A percentile compares a stretch with the other conserved stretches of the same genome.
These are phyloP conservation scores for Brachyptera risi DNA, from an alignment of 2,888 invertebrate species.

Conservation along the genomic window DNA sequence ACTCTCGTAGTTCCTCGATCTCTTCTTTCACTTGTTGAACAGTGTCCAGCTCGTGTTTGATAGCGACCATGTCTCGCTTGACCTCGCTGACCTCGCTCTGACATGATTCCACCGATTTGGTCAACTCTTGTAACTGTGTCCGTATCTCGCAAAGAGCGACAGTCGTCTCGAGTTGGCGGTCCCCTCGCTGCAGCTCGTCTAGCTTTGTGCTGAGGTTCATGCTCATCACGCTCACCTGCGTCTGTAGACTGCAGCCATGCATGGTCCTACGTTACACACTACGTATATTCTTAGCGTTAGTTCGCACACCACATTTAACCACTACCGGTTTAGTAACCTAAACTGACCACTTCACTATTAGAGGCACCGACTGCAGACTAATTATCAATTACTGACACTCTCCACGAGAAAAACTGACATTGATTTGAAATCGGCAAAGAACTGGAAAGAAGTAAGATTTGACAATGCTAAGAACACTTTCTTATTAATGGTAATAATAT, in stretches of 20 bases:
- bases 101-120: conserved; percentile 91
- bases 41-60: conserved; percentile 89
- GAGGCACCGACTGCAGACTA: no score
- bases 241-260: conserved; percentile 73
- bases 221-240: conserved; percentile 97
- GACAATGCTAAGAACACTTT: no score
- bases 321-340: no score
- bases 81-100: conserved; percentile 91
- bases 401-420: no score
- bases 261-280: conserved; percentile 34
- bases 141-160: conserved; percentile 92
- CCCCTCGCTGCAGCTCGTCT: conserved; percentile 85
- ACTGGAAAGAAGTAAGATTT: no score
- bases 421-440: no score
- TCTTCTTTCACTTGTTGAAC: conserved; percentile 94
- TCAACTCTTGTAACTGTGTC: conserved; percentile 87
- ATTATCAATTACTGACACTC: no score
- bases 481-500: no score
- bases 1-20: conserved; percentile 87
- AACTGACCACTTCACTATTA: no score
- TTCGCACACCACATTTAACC: neutral
- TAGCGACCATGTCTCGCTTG: conserved; percentile 92
- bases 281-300: conserved; percentile 29
- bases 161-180: conserved; percentile 88
- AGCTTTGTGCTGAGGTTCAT: conserved; percentile 92